Base-by-base conservation (phyloP, 2,888 invertebrate genomes). In the Steromphala cineraria region DNA sequence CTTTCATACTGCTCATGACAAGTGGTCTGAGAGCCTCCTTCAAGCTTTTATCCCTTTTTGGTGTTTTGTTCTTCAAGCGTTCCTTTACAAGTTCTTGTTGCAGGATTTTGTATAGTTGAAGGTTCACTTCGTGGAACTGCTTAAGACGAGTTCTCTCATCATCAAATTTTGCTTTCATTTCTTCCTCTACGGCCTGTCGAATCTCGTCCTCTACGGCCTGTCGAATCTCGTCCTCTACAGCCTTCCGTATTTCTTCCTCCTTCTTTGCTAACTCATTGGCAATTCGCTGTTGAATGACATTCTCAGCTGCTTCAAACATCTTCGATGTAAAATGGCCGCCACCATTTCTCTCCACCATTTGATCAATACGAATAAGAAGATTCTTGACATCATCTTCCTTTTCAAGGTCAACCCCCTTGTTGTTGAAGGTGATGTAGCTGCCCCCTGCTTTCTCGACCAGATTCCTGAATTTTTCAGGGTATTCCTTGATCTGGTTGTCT, bases 251-350 rank as follows among this genome's bases (percentile, higher is more conserved):
- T 13, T 62, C 21, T 28, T 2, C 24, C 24, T 62, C 2, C 28
- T 62, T 28, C 0, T 10, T 28, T 28, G 13, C 28, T 28, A 19
- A 5, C n/a, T 17, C 28, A 24, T 21, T 62, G 10, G 0, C 28
- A 28, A 62, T 62, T 24, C 28, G 2, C 17, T 24, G 28, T 17
- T 77, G 53, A 3, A 81, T 75, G 15, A 80, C 31, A 10, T 31
- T 21, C 75, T 83, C 81, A 5, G 80, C 79, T 53, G 80, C 75
- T 15, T 75, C 46, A 46, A 80, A 83, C 75, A 83, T 81, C 15
- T 36, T n/a, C 24, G 76, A 80, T 17, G 36, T 67, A 75, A 81
- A 83, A 53, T 36, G 80, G 7, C 76, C 56, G 13, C 46, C 46
- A 10, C 46, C 78, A 19, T 81, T 80, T 67, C 76, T 67, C n/a